Evolutionary conservation across 1,140 invertebrate genomes (phyloP).

Genomic region (Pseudomyrmex dendroicus): DNA sequence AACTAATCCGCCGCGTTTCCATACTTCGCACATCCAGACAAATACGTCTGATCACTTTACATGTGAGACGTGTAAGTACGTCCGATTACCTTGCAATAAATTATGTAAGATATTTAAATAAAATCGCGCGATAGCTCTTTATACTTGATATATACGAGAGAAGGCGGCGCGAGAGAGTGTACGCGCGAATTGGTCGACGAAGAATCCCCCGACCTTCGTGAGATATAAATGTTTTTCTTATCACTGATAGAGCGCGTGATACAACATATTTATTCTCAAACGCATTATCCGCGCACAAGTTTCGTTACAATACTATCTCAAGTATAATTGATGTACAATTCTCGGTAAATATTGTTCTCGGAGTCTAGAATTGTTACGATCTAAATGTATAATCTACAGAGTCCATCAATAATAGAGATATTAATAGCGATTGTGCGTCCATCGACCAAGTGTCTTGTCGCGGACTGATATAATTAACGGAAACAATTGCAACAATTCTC

Average conservation of each 20-base stretch:
- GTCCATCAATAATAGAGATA: background rate
- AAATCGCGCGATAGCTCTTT: too few species aligned
- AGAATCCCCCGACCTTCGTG: too few species aligned
- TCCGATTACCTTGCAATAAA: too few species aligned
- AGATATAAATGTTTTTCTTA: conserved; percentile 2
- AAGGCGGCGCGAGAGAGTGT: too few species aligned
- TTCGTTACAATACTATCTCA: background rate
- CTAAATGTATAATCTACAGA: conserved; percentile 2
- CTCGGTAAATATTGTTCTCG: conserved; percentile 11
- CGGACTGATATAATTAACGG: conserved; percentile 29
- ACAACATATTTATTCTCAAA: background rate
- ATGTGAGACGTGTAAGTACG: too few species aligned
- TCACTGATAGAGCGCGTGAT: background rate
- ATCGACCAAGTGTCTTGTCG: conserved; percentile 5
- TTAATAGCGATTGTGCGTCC: conserved; percentile 8
- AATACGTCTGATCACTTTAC: too few species aligned
- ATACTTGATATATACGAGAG: too few species aligned
- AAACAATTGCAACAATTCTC: background rate
- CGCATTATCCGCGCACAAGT: too few species aligned
- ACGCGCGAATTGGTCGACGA: too few species aligned
- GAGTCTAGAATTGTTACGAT: background rate
- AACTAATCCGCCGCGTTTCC: too few species aligned
- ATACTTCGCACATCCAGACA: too few species aligned
- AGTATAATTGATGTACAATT: conserved; percentile 13
- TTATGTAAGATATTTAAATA: too few species aligned